These are phyloP conservation scores for Crypturellus tataupa DNA, from an alignment of 2,797 vertebrate genomes.

Conservation along the genomic window DNA sequence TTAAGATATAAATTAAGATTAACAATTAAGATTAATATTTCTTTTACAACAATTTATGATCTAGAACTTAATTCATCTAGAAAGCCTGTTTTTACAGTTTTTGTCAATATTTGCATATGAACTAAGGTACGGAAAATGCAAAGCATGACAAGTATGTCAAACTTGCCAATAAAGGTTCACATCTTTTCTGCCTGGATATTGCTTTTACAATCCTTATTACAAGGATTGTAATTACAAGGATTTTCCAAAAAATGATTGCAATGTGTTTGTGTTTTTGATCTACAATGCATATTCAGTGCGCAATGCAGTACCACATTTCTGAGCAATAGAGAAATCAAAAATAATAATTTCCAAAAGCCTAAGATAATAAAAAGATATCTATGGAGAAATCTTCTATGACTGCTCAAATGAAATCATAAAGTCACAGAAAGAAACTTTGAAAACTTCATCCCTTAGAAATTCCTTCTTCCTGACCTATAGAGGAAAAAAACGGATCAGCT, in stretches of 20 bases:
- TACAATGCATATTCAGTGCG: not conserved
- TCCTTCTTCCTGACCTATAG: not conserved
- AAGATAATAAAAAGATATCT: not conserved
- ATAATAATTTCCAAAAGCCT: rapidly evolving
- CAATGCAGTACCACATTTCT: not conserved
- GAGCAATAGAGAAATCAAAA: not conserved
- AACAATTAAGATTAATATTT: no score
- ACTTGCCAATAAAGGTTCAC: not conserved
- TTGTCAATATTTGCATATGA: not conserved
- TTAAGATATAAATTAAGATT: no score
- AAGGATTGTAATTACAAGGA: not conserved
- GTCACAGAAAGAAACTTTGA: not conserved
- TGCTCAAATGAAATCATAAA: not conserved
- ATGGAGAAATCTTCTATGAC: not conserved
- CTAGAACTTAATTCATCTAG: not conserved
- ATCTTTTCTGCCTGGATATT: not conserved
- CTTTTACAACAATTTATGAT: not conserved
- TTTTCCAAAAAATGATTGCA: not conserved
- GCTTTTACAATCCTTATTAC: not conserved
- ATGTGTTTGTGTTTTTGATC: not conserved
- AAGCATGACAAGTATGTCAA: not conserved
- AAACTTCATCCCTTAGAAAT: not conserved
- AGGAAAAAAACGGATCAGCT: not conserved
- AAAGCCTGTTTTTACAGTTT: not conserved
- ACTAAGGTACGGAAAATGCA: not conserved